Evolutionary conservation across 2,888 invertebrate genomes (phyloP).

Genomic region (Drosophila crucigera): DNA sequence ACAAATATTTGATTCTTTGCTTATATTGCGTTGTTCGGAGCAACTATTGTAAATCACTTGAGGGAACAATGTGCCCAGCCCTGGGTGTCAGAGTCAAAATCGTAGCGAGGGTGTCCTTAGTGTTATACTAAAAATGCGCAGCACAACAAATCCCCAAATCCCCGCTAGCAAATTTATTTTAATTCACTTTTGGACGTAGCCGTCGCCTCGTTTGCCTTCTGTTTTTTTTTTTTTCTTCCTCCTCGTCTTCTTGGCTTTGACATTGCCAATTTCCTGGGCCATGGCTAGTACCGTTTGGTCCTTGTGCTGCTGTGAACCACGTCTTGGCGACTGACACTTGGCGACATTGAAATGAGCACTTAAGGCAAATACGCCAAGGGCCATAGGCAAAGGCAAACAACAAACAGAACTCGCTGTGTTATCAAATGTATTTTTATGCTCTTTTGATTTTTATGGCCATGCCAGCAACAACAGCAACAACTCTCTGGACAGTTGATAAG

Average conservation of each 20-base stretch:
- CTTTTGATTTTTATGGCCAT: constrained; percentile 78
- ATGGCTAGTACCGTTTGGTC: constrained; percentile 28
- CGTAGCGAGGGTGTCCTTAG: constrained; percentile 57
- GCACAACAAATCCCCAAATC: constrained; percentile 80
- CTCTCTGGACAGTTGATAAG: constrained; percentile 72
- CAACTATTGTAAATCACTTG: constrained; percentile 23
- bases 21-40: neutral
- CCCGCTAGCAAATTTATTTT: constrained; percentile 80
- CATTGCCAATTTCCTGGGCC: constrained; percentile 75
- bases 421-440: constrained; percentile 81
- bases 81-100: constrained; percentile 52
- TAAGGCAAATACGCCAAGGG: constrained; percentile 74
- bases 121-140: constrained; percentile 72
- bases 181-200: constrained; percentile 76
- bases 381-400: constrained; percentile 61
- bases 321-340: constrained; percentile 73
- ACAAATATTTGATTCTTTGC: constrained; percentile 2
- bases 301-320: constrained; percentile 52
- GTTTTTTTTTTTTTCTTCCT: constrained; percentile 13
- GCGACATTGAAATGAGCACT: constrained; percentile 81
- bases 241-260: constrained; percentile 51
- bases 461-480: constrained; percentile 50
- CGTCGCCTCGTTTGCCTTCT: constrained; percentile 41
- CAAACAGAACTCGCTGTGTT: constrained; percentile 66
- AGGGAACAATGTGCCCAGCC: constrained; percentile 41